Percentiles rank a stretch among this genome's conserved stretches.
These are phyloP conservation scores for Bos taurus DNA, from an alignment of 2,113 vertebrate genomes.

Conservation along the genomic window ARS-UCD2.0 NC_037336.1:16501001-16501500, in stretches of 20 bases:
- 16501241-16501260: background rate
- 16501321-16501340: background rate
- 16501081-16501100: background rate
- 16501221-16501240: background rate
- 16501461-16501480: background rate
- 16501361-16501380: background rate
- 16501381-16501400: background rate
- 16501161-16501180: background rate
- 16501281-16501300: background rate
- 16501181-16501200: background rate
- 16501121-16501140: rapidly evolving
- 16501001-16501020: rapidly evolving
- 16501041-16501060: background rate
- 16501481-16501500: background rate
- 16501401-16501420: background rate
- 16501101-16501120: background rate
- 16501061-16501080: background rate
- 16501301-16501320: background rate
- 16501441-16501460: no score
- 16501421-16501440: no score
- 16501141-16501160: background rate
- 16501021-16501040: background rate
- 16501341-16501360: background rate
- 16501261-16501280: background rate
- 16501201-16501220: background rate